Percentiles rank a stretch among this genome's conserved stretches.
These are phyloP conservation scores for Heliconius erato DNA, from an alignment of 2,888 invertebrate genomes.

Conservation along the genomic window DNA sequence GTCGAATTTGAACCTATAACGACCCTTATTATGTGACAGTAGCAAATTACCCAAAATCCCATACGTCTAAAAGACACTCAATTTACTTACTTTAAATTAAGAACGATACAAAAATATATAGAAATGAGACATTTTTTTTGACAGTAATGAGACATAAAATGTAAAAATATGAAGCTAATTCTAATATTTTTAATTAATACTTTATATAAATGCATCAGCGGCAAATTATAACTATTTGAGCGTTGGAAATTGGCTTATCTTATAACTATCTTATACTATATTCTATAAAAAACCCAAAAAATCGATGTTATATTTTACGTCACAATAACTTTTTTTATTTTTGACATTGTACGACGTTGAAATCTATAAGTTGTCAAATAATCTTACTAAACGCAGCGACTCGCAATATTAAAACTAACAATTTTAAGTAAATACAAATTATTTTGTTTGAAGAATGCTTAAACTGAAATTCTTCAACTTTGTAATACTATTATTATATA, in stretches of 20 bases:
- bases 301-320: background rate
- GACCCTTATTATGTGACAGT: constrained; percentile 9
- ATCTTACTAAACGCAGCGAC: constrained; percentile 45
- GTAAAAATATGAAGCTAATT: background rate
- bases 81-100: constrained; percentile 10
- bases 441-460: background rate
- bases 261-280: constrained; percentile 12
- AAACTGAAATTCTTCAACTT: background rate
- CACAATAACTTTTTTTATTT: background rate
- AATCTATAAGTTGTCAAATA: background rate
- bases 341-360: background rate
- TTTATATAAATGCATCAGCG: constrained; percentile 34
- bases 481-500: background rate
- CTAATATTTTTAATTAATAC: background rate
- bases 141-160: background rate
- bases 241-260: constrained; percentile 42
- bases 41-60: constrained; percentile 38
- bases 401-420: background rate
- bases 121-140: too few species aligned
- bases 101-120: background rate
- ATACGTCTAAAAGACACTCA: background rate
- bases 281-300: background rate
- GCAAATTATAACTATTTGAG: constrained; percentile 40
- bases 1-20: background rate
- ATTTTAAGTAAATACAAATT: background rate